Conservation (phyloP, 2,113 vertebrate genomes). For the Seriola rivoliana region DNA sequence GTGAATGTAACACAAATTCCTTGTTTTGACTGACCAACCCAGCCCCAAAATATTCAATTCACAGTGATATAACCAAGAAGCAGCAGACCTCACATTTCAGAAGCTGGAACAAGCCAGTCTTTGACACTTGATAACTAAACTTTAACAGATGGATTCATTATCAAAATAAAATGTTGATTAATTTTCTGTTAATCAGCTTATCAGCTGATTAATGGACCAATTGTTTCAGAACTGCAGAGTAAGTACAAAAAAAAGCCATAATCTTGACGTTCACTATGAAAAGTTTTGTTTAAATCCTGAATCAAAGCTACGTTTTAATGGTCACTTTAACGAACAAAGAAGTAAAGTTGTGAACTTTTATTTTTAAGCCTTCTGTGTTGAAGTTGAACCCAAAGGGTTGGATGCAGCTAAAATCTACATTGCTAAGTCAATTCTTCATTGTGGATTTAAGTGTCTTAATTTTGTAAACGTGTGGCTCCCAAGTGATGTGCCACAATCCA, state of each 20-base stretch:
- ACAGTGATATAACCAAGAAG: background rate
- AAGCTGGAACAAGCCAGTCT: background rate
- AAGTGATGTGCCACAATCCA: constrained; percentile 48
- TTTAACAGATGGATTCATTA: no score
- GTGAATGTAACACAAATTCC: no score
- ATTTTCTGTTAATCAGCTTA: background rate
- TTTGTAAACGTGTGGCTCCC: constrained; percentile 30
- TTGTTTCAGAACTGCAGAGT: background rate
- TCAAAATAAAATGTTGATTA: no score
- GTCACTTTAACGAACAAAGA: background rate
- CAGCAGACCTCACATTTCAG: background rate
- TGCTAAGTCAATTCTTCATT: constrained; percentile 8
- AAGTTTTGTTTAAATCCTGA: background rate
- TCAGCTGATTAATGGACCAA: background rate
- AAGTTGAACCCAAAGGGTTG: background rate
- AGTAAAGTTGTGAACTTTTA: background rate
- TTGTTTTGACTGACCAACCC: no score
- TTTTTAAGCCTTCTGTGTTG: background rate
- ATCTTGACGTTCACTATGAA: background rate
- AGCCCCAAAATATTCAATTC: background rate
- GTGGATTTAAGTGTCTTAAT: constrained; percentile 42
- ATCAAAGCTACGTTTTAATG: background rate
- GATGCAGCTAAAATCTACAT: constrained; percentile 10
- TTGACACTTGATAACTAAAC: no score
- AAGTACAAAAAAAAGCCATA: background rate